These are phyloP conservation scores for Hydroisotoma schaefferi DNA, from an alignment of 2,888 invertebrate genomes.

Conservation along the genomic window DNA sequence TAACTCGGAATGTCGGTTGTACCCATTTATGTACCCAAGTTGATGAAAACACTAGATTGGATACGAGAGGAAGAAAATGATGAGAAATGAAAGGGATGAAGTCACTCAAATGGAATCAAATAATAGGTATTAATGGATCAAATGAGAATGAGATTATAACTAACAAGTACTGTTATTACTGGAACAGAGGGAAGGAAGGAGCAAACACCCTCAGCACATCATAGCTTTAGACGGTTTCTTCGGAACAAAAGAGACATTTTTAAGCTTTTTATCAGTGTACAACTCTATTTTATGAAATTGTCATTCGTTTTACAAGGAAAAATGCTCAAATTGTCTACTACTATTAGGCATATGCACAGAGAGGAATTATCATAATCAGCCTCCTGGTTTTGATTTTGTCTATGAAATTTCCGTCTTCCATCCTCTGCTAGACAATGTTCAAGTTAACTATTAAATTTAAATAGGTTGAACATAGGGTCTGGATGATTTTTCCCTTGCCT, in stretches of 20 bases:
- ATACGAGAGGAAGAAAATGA: constrained; percentile 24
- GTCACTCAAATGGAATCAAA: constrained; percentile 41
- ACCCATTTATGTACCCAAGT: constrained; percentile 1
- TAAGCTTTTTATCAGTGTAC: no score
- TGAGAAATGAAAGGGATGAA: constrained; percentile 42
- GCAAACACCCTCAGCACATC: not conserved
- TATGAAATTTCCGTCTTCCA: constrained; percentile 1
- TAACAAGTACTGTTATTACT: constrained; percentile 24
- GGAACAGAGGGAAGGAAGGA: not conserved
- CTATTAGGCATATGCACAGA: not conserved
- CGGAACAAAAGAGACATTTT: no score
- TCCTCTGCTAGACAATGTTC: not conserved
- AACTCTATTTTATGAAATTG: no score
- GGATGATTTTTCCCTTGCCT: no score
- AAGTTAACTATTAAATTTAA: not conserved
- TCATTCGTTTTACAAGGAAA: no score
- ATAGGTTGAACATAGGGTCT: no score
- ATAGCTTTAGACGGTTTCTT: no score
- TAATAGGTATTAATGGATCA: constrained; percentile 44
- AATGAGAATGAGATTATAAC: constrained; percentile 43
- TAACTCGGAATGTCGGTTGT: not conserved
- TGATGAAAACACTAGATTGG: constrained; percentile 13
- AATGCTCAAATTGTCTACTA: no score
- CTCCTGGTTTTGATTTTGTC: constrained; percentile 14
- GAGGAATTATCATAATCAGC: constrained; percentile 13